Conservation (phyloP, 2,888 invertebrate species). For the Perdita meconis region DNA sequence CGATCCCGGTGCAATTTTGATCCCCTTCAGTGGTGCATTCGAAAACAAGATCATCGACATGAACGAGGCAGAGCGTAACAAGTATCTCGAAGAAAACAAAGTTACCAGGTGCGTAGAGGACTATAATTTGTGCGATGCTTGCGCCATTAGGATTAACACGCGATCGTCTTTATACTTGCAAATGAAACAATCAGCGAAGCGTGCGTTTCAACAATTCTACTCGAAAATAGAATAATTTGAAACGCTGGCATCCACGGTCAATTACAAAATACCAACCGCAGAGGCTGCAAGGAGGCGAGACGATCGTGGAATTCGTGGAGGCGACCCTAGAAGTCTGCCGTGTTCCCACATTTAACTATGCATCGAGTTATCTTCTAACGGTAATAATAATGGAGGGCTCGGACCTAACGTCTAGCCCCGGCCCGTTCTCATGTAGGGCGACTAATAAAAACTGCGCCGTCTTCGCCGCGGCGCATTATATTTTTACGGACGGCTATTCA, state of each 20-base stretch:
- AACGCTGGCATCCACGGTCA: not conserved
- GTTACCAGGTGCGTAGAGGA: conserved; percentile 89
- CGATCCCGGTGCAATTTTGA: conserved; percentile 96
- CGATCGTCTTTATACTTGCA: too few relatives aligned
- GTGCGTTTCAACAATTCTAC: conserved; percentile 17
- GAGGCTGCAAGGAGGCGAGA: conserved; percentile 23
- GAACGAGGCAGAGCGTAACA: conserved; percentile 90
- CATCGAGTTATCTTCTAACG: conserved; percentile 68
- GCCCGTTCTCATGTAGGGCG: conserved; percentile 61
- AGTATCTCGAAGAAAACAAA: conserved; percentile 93
- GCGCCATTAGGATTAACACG: too few relatives aligned
- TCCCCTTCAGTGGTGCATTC: conserved; percentile 97
- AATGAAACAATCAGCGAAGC: too few relatives aligned
- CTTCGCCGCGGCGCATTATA: conserved; percentile 77
- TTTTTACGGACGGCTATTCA: conserved; percentile 82
- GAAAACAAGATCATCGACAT: conserved; percentile 95
- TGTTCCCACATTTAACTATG: conserved; percentile 72
- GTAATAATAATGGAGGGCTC: conserved; percentile 68
- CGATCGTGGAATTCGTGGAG: conserved; percentile 43
- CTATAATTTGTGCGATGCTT: conserved; percentile 40
- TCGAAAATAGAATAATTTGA: conserved; percentile 16
- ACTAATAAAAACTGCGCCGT: conserved; percentile 73
- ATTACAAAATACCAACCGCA: conserved; percentile 25
- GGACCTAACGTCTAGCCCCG: conserved; percentile 79
- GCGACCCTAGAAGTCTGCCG: conserved; percentile 19